Conservation (phyloP, 1,140 invertebrate species). For the Trinorchestia longiramus region DNA sequence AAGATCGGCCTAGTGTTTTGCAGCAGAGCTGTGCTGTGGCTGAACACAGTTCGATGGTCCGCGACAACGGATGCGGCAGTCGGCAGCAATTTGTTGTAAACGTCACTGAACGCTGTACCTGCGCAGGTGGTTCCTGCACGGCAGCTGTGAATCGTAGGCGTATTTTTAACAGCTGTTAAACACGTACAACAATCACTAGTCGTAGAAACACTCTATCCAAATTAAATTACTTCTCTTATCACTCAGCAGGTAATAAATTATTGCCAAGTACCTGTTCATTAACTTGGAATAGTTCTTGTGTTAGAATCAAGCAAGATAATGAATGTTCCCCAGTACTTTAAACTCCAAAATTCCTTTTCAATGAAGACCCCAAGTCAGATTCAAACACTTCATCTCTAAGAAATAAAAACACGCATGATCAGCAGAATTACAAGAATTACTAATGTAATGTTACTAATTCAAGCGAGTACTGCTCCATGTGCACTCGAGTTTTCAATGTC, state of each 20-base stretch:
- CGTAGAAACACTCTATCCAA: not conserved
- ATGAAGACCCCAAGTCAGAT: not conserved
- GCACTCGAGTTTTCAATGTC: no score
- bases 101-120: slow-evolving; percentile 2
- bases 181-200: not conserved
- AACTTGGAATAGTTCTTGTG: not conserved
- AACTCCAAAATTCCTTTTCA: not conserved
- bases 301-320: not conserved
- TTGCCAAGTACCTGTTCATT: not conserved
- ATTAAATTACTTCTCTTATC: not conserved
- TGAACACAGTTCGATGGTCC: not conserved
- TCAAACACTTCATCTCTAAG: not conserved
- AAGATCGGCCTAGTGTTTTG: not conserved
- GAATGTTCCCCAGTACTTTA: not conserved
- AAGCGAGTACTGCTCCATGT: no score
- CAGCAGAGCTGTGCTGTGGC: not conserved
- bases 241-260: not conserved
- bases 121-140: slow-evolving; percentile 10
- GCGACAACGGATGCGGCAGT: not conserved
- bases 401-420: not conserved
- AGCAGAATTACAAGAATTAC: no score
- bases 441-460: no score
- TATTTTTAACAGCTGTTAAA: slow-evolving; percentile 13
- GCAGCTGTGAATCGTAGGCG: not conserved
- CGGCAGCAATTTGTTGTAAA: slow-evolving; percentile 18